A percentile compares a stretch with the other conserved stretches of the same genome.
Conservation (phyloP, 2,888 invertebrate genomes). For the Heliconius ismenius region DNA sequence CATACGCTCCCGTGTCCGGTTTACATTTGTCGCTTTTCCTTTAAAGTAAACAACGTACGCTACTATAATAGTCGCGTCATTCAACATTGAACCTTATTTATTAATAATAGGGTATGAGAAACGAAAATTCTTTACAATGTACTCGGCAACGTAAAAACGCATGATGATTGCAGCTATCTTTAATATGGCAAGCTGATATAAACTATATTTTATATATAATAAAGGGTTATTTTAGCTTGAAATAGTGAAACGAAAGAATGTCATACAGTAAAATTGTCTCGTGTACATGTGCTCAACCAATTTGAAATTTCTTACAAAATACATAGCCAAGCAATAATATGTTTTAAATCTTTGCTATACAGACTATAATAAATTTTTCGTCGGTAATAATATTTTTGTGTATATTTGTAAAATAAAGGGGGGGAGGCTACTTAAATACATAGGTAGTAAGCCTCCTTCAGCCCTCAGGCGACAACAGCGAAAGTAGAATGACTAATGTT, state of each 20-base stretch:
- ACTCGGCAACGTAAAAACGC: constrained; percentile 19
- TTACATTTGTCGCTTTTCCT: constrained; percentile 74
- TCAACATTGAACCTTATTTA: constrained; percentile 52
- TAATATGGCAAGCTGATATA: constrained; percentile 13
- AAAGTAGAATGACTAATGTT: constrained; percentile 66
- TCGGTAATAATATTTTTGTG: constrained; percentile 38
- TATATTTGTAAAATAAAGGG: constrained; percentile 50
- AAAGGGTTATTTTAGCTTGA: constrained; percentile 35
- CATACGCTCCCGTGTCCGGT: constrained; percentile 74
- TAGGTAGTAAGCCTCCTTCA: constrained; percentile 64
- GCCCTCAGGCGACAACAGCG: constrained; percentile 67
- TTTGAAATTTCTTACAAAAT: neutral
- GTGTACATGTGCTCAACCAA: constrained; percentile 14
- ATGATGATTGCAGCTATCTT: constrained; percentile 1
- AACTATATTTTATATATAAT: no score
- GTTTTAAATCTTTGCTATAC: constrained; percentile 22
- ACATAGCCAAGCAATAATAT: constrained; percentile 22
- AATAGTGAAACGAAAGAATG: neutral
- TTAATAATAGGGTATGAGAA: constrained; percentile 42
- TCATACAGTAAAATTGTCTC: constrained; percentile 26
- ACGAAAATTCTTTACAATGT: constrained; percentile 2
- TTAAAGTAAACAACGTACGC: constrained; percentile 61
- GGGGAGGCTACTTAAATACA: constrained; percentile 72
- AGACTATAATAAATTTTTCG: neutral
- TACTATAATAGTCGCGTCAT: constrained; percentile 35